These are phyloP conservation scores for Melanotus villosus DNA, from an alignment of 2,888 invertebrate genomes.

Conservation along the genomic window DNA sequence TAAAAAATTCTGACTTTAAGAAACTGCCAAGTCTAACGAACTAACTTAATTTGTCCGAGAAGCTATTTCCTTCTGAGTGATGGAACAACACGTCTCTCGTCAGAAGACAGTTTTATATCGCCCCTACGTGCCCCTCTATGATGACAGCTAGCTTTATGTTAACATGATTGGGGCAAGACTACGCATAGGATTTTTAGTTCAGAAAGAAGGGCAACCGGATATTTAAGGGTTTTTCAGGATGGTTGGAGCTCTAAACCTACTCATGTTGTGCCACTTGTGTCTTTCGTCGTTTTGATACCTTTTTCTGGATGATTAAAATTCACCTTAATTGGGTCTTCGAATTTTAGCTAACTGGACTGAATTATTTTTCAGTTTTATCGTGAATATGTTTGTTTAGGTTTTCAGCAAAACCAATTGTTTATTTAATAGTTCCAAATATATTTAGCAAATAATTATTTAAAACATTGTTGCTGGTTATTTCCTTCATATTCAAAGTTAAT, in stretches of 20 bases:
- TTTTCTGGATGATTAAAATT: not conserved
- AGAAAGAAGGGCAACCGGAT: not conserved
- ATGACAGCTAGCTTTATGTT: slow-evolving; percentile 31
- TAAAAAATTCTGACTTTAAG: not conserved
- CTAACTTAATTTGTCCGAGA: slow-evolving; percentile 34
- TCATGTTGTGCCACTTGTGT: too few relatives aligned
- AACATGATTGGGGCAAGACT: slow-evolving; percentile 6
- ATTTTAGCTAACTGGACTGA: not conserved
- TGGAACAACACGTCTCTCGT: slow-evolving; percentile 30
- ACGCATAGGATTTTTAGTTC: slow-evolving; percentile 9
- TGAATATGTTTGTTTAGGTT: too few relatives aligned
- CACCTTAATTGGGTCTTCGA: too few relatives aligned
- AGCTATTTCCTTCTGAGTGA: slow-evolving; percentile 24
- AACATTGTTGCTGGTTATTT: too few relatives aligned
- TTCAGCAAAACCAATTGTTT: too few relatives aligned
- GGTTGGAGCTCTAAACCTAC: not conserved
- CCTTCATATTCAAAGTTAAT: too few relatives aligned
- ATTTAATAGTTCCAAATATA: too few relatives aligned
- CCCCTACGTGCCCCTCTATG: slow-evolving; percentile 25
- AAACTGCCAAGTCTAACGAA: not conserved
- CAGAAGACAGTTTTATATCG: slow-evolving; percentile 32
- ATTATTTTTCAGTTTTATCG: too few relatives aligned
- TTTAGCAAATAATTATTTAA: too few relatives aligned
- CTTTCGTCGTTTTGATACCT: not conserved
- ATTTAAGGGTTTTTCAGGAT: not conserved